Evolutionary conservation across 2,888 invertebrate genomes (phyloP).

Genomic region (Troides oblongomaculatus): DNA sequence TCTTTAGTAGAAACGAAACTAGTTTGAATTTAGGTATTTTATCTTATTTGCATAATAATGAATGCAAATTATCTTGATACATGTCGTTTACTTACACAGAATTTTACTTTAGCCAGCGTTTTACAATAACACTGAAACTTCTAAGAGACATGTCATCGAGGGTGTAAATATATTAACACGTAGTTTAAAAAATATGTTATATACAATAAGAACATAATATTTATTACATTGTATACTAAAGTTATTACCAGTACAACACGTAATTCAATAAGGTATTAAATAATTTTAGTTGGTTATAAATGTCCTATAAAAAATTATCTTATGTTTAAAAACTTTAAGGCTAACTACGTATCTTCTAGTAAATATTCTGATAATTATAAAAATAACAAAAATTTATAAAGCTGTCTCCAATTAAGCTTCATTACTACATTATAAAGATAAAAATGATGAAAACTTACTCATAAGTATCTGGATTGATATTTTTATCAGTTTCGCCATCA

Average conservation of each 20-base stretch:
- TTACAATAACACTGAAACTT: not conserved
- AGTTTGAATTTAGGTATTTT: not conserved
- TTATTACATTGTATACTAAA: no score
- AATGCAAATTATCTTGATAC: not conserved
- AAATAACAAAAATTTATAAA: no score
- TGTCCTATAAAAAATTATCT: no score
- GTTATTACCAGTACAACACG: not conserved
- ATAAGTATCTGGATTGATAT: slow-evolving; percentile 45
- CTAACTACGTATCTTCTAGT: no score
- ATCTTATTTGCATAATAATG: not conserved
- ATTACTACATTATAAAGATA: not conserved
- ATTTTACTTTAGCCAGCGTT: not conserved
- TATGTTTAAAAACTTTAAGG: no score
- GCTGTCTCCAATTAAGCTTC: no score
- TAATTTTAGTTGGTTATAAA: not conserved
- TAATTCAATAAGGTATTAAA: not conserved
- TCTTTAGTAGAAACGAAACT: not conserved
- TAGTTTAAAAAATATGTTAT: not conserved
- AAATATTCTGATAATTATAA: no score
- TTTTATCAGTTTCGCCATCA: slow-evolving; percentile 42
- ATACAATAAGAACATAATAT: not conserved
- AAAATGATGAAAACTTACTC: slow-evolving; percentile 49
- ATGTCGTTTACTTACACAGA: not conserved
- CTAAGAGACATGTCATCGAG: not conserved
- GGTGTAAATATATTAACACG: not conserved